Percentiles rank a stretch among this genome's conserved stretches.
These are phyloP conservation scores for Scrobipalpa costella DNA, from an alignment of 2,888 invertebrate species.

Conservation along the genomic window DNA sequence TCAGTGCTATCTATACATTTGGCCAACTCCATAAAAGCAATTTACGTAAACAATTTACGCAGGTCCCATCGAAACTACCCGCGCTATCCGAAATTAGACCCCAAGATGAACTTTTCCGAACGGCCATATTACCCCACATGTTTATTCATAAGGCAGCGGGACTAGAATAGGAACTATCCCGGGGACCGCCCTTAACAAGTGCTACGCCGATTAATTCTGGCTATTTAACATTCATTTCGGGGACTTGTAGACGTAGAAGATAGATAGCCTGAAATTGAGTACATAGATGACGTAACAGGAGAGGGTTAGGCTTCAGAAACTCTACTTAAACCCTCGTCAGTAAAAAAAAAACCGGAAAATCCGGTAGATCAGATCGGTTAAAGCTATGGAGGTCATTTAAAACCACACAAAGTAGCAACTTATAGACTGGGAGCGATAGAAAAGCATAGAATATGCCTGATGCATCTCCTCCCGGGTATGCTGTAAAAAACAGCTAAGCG, in stretches of 20 bases:
- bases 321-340: not conserved
- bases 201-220: constrained; percentile 59
- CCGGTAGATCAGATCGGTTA: too few relatives aligned
- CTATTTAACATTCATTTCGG: constrained; percentile 65
- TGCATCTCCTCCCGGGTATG: too few relatives aligned
- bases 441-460: too few relatives aligned
- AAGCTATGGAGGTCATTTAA: too few relatives aligned
- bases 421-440: too few relatives aligned
- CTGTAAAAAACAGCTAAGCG: too few relatives aligned
- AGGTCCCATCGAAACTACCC: not conserved
- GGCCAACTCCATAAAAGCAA: too few relatives aligned
- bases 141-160: constrained; percentile 15
- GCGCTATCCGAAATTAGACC: constrained; percentile 22
- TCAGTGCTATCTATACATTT: too few relatives aligned
- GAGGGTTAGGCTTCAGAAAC: not conserved
- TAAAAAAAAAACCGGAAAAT: too few relatives aligned
- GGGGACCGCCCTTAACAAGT: constrained; percentile 51
- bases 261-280: constrained; percentile 15
- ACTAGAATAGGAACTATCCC: constrained; percentile 17
- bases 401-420: too few relatives aligned
- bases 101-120: constrained; percentile 23
- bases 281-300: not conserved
- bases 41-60: too few relatives aligned
- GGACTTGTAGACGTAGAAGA: constrained; percentile 12
- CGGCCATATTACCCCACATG: constrained; percentile 7